These are phyloP conservation scores for Festucalex cinctus DNA, from an alignment of 2,113 vertebrate species.

Conservation along the genomic window DNA sequence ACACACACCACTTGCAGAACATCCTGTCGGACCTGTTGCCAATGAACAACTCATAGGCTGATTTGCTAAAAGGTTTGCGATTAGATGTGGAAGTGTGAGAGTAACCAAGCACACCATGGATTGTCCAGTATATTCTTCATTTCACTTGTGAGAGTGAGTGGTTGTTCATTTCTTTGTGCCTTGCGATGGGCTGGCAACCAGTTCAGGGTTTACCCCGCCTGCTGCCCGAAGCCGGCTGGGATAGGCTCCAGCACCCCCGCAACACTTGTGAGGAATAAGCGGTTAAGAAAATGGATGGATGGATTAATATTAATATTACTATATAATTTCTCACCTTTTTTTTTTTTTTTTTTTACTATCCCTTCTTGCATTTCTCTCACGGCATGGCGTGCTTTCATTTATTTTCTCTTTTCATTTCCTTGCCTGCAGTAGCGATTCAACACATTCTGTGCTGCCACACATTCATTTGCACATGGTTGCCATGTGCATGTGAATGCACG, in stretches of 20 bases:
- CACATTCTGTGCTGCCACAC: conserved; percentile 1
- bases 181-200: too few relatives aligned
- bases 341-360: conserved; percentile 5
- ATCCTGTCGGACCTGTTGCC: not conserved
- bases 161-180: too few relatives aligned
- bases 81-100: too few relatives aligned
- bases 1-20: not conserved
- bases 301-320: not conserved
- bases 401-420: conserved; percentile 74
- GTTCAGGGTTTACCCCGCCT: too few relatives aligned
- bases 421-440: conserved; percentile 63
- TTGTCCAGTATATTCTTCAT: too few relatives aligned
- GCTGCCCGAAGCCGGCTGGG: too few relatives aligned
- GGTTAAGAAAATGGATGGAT: not conserved
- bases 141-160: too few relatives aligned
- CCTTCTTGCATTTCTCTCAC: conserved; percentile 30
- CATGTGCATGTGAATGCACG: conserved; percentile 14
- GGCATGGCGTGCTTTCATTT: conserved; percentile 58
- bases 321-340: not conserved
- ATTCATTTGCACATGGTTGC: not conserved
- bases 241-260: too few relatives aligned
- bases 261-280: too few relatives aligned
- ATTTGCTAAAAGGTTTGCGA: too few relatives aligned
- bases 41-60: not conserved
- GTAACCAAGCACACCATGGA: too few relatives aligned